These are phyloP conservation scores for Drosophila miranda DNA, from an alignment of 1,140 invertebrate genomes.

Conservation along the genomic window DNA sequence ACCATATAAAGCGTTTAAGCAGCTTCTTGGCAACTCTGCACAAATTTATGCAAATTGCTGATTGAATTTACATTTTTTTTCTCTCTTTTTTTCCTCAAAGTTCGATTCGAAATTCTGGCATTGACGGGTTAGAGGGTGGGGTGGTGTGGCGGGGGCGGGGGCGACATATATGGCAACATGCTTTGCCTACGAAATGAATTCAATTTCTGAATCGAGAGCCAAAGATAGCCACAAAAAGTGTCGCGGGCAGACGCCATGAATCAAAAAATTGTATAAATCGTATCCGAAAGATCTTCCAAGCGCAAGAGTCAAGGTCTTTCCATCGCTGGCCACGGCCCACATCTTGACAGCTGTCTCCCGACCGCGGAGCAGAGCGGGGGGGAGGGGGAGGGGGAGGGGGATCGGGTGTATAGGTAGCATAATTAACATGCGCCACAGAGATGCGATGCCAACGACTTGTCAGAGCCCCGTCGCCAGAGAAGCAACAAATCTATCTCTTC, in stretches of 20 bases:
- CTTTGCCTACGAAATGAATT: slow-evolving; percentile 69
- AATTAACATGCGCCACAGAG: slow-evolving; percentile 74
- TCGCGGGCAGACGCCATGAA: slow-evolving; percentile 60
- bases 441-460: slow-evolving; percentile 69
- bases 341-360: slow-evolving; percentile 40
- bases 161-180: slow-evolving; percentile 66
- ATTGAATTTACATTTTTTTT: slow-evolving; percentile 66
- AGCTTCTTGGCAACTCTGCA: slow-evolving; percentile 54
- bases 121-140: slow-evolving; percentile 25
- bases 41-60: slow-evolving; percentile 77
- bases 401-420: slow-evolving; percentile 45
- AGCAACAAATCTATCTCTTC: slow-evolving; percentile 32
- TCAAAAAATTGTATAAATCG: slow-evolving; percentile 77
- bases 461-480: slow-evolving; percentile 32
- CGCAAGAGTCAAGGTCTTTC: slow-evolving; percentile 74
- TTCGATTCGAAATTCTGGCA: slow-evolving; percentile 56
- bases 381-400: slow-evolving; percentile 12
- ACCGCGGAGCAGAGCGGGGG: background rate
- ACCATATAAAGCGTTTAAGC: slow-evolving; percentile 50
- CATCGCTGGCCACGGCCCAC: slow-evolving; percentile 65
- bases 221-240: slow-evolving; percentile 32
- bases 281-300: slow-evolving; percentile 61
- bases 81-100: background rate
- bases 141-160: background rate
- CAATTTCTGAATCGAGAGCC: slow-evolving; percentile 26